phyloP scores from a whole-genome alignment of 2,113 vertebrate species.

The Cyphotilapia sp. region DNA sequence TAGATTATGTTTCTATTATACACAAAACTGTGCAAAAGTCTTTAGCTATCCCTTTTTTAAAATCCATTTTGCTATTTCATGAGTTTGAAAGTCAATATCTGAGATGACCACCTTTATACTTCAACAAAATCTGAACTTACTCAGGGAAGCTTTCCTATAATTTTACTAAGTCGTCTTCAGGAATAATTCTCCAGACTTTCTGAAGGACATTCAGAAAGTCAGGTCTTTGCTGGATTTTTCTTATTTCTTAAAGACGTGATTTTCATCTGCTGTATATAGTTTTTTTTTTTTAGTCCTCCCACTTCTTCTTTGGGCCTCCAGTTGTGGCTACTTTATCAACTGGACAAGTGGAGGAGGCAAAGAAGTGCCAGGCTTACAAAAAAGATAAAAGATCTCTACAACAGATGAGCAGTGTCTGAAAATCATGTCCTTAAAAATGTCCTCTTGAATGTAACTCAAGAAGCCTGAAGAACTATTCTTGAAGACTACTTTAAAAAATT shows the following conservation, averaged over 20 bases:
- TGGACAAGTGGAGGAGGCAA: not conserved
- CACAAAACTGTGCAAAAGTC: not conserved
- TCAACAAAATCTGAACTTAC: not conserved
- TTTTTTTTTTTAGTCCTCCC: not conserved
- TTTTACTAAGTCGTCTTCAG: not conserved
- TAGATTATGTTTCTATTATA: not conserved
- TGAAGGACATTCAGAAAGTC: not conserved
- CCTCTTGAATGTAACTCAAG: not conserved
- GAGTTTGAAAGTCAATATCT: not conserved
- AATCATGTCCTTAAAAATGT: not conserved
- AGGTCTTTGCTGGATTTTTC: not conserved
- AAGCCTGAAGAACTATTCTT: not conserved
- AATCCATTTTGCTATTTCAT: not conserved
- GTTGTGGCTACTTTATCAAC: not conserved
- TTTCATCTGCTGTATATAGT: not conserved
- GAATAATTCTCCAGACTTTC: not conserved
- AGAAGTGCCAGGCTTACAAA: not conserved
- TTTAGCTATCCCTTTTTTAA: not conserved
- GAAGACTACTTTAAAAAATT: not conserved
- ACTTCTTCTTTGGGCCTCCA: not conserved
- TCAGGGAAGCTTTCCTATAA: not conserved
- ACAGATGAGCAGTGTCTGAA: not conserved
- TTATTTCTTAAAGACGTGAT: not conserved
- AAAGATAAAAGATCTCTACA: not conserved
- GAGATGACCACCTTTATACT: not conserved